phyloP scores from a whole-genome alignment of 2,113 vertebrate species.

The Accipiter cooperii region DNA sequence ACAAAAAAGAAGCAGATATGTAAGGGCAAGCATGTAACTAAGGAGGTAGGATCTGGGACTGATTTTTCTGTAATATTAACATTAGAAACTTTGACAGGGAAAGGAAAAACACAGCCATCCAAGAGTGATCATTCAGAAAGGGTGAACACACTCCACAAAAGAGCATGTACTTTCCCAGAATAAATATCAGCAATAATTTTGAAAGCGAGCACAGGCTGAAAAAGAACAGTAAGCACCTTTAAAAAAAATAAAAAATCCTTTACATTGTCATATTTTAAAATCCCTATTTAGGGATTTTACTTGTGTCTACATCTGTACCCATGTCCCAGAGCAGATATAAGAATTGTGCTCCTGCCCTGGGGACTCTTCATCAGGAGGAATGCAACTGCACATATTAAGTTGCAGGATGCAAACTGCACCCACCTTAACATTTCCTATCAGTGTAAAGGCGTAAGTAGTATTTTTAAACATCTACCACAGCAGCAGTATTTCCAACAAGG shows the following conservation, averaged over 20 bases:
- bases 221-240: neutral
- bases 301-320: neutral
- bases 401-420: neutral
- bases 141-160: neutral
- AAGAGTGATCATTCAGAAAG: neutral
- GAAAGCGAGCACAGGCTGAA: neutral
- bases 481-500: neutral
- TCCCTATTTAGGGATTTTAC: neutral
- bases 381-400: neutral
- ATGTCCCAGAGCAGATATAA: neutral
- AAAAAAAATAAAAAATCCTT: neutral
- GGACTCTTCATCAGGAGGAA: neutral
- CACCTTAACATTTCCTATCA: neutral
- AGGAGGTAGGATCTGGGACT: neutral
- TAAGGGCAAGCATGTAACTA: neutral
- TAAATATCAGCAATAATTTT: neutral
- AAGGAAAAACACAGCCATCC: neutral
- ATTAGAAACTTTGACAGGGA: neutral
- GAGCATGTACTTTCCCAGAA: neutral
- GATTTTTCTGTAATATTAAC: neutral
- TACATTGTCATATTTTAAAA: fast-evolving
- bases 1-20: neutral
- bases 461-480: neutral
- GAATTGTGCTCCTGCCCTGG: neutral
- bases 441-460: fast-evolving